Conservation (phyloP, 2,113 vertebrate species). For the Argyrosomus japonicus region DNA sequence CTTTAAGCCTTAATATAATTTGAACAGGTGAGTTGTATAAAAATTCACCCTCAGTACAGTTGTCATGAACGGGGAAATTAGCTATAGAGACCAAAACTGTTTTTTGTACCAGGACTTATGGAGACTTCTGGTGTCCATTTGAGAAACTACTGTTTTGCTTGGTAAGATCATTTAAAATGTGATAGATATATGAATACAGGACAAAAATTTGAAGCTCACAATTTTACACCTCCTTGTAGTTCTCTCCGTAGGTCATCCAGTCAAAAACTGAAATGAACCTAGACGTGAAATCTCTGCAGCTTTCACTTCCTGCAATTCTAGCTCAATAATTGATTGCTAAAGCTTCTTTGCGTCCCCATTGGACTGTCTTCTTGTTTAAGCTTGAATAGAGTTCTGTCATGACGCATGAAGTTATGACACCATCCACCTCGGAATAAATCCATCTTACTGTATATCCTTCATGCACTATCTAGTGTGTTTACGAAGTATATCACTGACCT, state of each 20-base stretch:
- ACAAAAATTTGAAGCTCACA: background rate
- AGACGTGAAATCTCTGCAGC: conserved; percentile 45
- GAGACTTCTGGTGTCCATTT: too few species aligned
- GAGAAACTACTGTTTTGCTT: background rate
- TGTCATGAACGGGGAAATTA: too few species aligned
- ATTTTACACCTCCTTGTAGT: background rate
- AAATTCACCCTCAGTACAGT: too few species aligned
- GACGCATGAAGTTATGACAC: conserved; percentile 37
- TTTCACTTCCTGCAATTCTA: conserved; percentile 30
- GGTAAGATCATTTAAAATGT: too few species aligned
- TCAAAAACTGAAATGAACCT: background rate
- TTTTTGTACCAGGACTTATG: too few species aligned
- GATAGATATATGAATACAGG: background rate
- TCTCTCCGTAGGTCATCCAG: background rate
- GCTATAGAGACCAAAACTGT: too few species aligned
- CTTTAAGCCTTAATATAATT: too few species aligned
- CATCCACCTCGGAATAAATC: conserved; percentile 59
- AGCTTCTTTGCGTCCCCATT: conserved; percentile 44
- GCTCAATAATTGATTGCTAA: conserved; percentile 54
- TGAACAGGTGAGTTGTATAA: too few species aligned
- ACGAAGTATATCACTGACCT: conserved; percentile 74
- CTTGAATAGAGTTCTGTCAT: conserved; percentile 33
- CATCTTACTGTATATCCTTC: conserved; percentile 58
- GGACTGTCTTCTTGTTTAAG: conserved; percentile 41
- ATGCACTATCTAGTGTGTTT: conserved; percentile 50